phyloP scores from a whole-genome alignment of 1,140 invertebrate species.

The Atta cephalotes region DNA sequence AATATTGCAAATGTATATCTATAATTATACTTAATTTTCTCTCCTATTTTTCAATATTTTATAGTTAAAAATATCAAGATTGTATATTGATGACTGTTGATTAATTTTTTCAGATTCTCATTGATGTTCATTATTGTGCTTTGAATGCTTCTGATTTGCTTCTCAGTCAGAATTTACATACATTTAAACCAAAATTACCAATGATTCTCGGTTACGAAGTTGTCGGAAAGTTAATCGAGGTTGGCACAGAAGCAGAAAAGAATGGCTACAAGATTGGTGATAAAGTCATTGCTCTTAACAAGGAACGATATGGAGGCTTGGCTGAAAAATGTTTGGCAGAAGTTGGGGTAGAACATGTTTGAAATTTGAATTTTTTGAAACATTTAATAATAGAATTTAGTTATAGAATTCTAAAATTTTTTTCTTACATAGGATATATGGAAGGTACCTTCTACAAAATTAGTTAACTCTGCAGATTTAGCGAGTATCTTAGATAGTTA shows the following conservation, averaged over 20 bases:
- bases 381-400: not conserved
- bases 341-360: slow-evolving; percentile 80
- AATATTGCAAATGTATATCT: too few species aligned
- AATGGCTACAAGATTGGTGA: slow-evolving; percentile 83
- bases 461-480: slow-evolving; percentile 82
- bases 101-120: slow-evolving; percentile 84
- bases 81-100: not conserved
- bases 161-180: slow-evolving; percentile 85
- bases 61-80: not conserved
- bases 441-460: slow-evolving; percentile 85
- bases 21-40: too few species aligned
- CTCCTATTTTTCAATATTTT: not conserved
- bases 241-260: slow-evolving; percentile 79
- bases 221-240: slow-evolving; percentile 85
- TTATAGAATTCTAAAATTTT: slow-evolving; percentile 15
- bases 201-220: slow-evolving; percentile 88
- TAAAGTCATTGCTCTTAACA: slow-evolving; percentile 87
- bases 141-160: slow-evolving; percentile 88
- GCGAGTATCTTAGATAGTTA: slow-evolving; percentile 87
- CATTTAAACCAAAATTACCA: slow-evolving; percentile 84
- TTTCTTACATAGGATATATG: slow-evolving; percentile 86
- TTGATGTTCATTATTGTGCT: slow-evolving; percentile 87
- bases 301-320: slow-evolving; percentile 86
- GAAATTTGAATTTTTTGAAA: not conserved
- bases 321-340: slow-evolving; percentile 86